A percentile compares a stretch with the other conserved stretches of the same genome.
Conservation (phyloP, 1,140 invertebrate species). For the Calephelis nemesis region DNA sequence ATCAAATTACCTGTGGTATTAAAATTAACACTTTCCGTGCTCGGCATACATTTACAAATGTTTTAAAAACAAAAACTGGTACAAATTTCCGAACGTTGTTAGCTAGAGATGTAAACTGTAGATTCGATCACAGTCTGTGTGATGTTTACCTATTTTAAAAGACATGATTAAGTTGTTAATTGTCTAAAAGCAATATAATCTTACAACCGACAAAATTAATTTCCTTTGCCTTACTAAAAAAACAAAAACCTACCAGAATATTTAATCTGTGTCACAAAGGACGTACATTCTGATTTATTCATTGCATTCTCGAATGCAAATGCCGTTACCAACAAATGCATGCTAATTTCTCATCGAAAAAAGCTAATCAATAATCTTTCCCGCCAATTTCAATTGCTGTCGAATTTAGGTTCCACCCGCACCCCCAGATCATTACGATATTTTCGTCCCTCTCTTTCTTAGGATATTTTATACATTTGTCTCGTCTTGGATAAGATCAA, state of each 20-base stretch:
- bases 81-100: too few species aligned
- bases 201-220: too few species aligned
- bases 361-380: constrained; percentile 67
- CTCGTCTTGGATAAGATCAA: constrained; percentile 64
- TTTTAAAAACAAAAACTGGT: too few species aligned
- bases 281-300: constrained; percentile 31
- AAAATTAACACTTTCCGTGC: too few species aligned
- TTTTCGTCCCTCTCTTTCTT: constrained; percentile 64
- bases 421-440: constrained; percentile 71
- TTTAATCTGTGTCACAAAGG: constrained; percentile 15
- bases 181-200: too few species aligned
- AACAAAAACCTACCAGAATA: neutral
- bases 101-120: too few species aligned
- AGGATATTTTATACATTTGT: constrained; percentile 61
- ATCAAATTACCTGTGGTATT: too few species aligned
- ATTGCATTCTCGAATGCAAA: constrained; percentile 35
- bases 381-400: constrained; percentile 77
- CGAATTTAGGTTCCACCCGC: constrained; percentile 67
- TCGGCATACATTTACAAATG: too few species aligned
- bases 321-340: constrained; percentile 45
- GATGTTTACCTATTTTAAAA: too few species aligned
- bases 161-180: too few species aligned
- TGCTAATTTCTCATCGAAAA: constrained; percentile 49
- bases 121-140: too few species aligned
- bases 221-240: too few species aligned